Conservation (phyloP, 1,140 invertebrate species). For the Planococcus citri region DNA sequence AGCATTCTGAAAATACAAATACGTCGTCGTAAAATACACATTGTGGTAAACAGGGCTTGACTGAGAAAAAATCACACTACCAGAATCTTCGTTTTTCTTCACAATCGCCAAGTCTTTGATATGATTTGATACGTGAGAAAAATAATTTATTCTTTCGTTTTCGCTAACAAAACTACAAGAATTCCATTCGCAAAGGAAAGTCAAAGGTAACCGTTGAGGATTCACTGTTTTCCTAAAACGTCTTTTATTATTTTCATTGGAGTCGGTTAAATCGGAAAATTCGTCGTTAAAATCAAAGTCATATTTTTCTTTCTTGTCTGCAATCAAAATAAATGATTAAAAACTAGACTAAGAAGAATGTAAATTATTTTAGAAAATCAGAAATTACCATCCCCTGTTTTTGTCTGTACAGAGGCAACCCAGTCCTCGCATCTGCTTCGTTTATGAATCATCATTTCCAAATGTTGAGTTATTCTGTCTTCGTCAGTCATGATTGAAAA, state of each 20-base stretch:
- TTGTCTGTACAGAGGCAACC: background rate
- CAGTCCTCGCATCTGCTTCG: slow-evolving; percentile 13
- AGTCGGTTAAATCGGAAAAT: background rate
- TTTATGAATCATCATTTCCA: slow-evolving; percentile 17
- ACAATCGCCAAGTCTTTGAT: background rate
- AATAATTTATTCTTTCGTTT: background rate
- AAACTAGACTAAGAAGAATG: background rate
- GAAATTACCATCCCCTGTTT: background rate
- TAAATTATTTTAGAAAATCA: background rate
- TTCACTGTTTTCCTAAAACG: background rate
- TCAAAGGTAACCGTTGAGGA: background rate
- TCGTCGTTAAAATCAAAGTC: background rate
- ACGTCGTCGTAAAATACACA: background rate
- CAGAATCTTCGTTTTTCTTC: background rate
- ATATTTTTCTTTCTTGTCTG: background rate
- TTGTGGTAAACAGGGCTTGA: background rate
- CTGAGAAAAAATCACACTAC: background rate
- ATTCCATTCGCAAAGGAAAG: background rate
- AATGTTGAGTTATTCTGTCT: background rate
- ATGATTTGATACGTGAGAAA: background rate
- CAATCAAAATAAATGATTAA: background rate
- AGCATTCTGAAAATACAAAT: slow-evolving; percentile 33
- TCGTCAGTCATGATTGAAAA: background rate
- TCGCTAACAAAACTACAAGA: background rate
- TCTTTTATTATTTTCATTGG: background rate